Evolutionary conservation across 2,113 vertebrate species (phyloP), one percentile per base, ranked within the genome.

Genomic region (Sclerurus mexicanus): DNA sequence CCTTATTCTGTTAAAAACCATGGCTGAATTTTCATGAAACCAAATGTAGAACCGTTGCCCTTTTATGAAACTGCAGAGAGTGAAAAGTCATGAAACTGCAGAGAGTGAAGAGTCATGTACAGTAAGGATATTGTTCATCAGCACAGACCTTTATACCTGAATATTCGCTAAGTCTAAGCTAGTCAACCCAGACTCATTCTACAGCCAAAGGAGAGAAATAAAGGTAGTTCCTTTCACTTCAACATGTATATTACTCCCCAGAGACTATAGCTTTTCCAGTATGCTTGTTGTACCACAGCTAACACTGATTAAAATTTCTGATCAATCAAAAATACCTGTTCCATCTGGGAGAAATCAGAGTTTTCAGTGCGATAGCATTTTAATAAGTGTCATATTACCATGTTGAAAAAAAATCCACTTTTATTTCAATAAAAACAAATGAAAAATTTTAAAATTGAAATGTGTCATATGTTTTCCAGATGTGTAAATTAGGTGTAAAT

Each of bases 261-360:
- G 64, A 60, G 12, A 64, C 30, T 20, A 20, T 20, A 60, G 15
- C 13, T 66, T 9, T 47, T 52, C 14, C 21, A 63, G 12, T 33
- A 37, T 40, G 27, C 4, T 47, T 6, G 15, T 49, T 44, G 16
- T 27, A 68, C 23, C 6, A 60, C 20, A 28, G 0, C 0, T 33
- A 69, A 56, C 10, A 40, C 4, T 2, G 4, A 9, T 28, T n/a
- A 47, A 85, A 85, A 74, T 47, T 73, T 81, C 64, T 64, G 13
- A 39, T 90, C 50, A 22, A 49, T 47, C 7, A 23, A 77, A 60
- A 82, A 56, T 35, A 78, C 4, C 5, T n/a, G 2, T 17, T 86
- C 66, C 12, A n/a, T 18, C 8, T 74, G 17, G 3, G 6, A 78
- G 11, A 93, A 85, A 74, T n/a, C 10, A 60, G 35, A 69, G 11